Evolutionary conservation across 2,888 invertebrate genomes (phyloP).

Genomic region (Trichopria drosophilae): DNA sequence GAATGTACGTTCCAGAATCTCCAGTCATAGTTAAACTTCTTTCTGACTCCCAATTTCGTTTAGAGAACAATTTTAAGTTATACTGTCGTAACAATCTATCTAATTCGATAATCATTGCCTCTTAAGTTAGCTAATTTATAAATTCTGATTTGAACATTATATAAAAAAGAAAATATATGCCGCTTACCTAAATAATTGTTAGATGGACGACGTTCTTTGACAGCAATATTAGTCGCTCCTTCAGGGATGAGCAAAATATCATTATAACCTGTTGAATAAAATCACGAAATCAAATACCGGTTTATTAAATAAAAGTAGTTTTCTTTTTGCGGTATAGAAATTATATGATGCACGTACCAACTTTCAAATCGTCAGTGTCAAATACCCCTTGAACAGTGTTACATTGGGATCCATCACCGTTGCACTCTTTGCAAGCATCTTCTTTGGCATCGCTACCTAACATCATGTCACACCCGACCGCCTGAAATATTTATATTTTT

Average conservation of each 20-base stretch:
- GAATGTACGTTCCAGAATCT: no score
- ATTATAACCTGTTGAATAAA: constrained; percentile 74
- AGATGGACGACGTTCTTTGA: constrained; percentile 78
- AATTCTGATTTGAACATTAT: neutral
- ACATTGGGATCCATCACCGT: constrained; percentile 88
- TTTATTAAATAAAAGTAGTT: no score
- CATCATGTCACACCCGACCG: constrained; percentile 94
- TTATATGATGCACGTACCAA: constrained; percentile 72
- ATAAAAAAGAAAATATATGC: neutral
- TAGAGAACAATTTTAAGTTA: no score
- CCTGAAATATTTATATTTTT: no score
- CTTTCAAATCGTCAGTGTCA: constrained; percentile 72
- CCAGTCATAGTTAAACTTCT: no score
- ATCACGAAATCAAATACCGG: neutral
- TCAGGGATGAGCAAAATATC: constrained; percentile 87
- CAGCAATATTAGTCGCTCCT: constrained; percentile 87
- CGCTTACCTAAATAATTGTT: constrained; percentile 84
- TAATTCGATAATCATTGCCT: no score
- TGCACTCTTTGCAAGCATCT: constrained; percentile 89
- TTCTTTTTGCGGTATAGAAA: no score
- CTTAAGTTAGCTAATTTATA: no score
- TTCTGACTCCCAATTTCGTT: no score
- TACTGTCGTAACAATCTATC: no score
- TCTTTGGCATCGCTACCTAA: constrained; percentile 83
- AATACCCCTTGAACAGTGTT: constrained; percentile 75